Conservation (phyloP, 2,113 vertebrate genomes). For the Cottus gobio region DNA sequence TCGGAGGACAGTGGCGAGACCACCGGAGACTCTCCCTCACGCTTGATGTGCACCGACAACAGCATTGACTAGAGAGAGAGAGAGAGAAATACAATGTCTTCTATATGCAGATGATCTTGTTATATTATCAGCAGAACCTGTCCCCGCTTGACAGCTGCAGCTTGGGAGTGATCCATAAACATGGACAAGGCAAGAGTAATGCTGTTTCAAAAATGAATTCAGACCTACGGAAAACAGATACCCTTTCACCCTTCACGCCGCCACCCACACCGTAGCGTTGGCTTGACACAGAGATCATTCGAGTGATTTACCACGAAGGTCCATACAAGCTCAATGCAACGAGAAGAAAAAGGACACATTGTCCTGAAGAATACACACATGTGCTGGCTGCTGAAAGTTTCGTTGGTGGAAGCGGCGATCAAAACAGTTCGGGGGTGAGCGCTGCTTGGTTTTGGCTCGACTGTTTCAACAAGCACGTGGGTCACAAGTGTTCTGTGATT, state of each 20-base stretch:
- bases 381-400: neutral
- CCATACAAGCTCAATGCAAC: neutral
- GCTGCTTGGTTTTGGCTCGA: too few species aligned
- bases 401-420: neutral
- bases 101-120: constrained; percentile 55
- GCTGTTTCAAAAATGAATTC: constrained; percentile 23
- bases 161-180: constrained; percentile 40
- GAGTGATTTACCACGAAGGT: neutral
- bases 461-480: too few species aligned
- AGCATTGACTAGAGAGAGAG: constrained; percentile 88
- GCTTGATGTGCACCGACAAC: constrained; percentile 98
- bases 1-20: constrained; percentile 97
- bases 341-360: neutral
- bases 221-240: constrained; percentile 4
- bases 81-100: constrained; percentile 18
- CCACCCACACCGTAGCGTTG: neutral
- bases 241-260: neutral
- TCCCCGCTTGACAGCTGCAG: constrained; percentile 16
- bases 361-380: neutral
- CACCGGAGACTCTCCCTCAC: constrained; percentile 97
- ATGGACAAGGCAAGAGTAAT: constrained; percentile 20
- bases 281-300: neutral
- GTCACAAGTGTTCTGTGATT: too few species aligned
- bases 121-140: constrained; percentile 34
- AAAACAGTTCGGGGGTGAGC: neutral